These are phyloP conservation scores for Brachycybe producta DNA, from an alignment of 2,888 invertebrate genomes.

Conservation along the genomic window DNA sequence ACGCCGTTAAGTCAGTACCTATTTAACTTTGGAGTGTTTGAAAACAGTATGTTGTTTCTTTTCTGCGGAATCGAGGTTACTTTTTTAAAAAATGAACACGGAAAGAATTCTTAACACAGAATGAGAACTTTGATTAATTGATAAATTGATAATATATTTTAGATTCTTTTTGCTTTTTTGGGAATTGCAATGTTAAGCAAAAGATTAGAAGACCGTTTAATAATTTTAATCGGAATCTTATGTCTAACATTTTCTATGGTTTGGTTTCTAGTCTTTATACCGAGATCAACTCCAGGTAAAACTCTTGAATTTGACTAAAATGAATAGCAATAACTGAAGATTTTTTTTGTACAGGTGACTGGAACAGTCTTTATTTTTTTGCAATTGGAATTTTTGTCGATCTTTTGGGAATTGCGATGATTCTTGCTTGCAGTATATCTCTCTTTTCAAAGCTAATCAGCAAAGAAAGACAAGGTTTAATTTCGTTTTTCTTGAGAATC, in stretches of 20 bases:
- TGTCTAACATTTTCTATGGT: constrained; percentile 9
- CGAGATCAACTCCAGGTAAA: background rate
- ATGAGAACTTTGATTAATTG: no score
- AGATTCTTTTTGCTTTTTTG: constrained; percentile 7
- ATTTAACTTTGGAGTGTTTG: constrained; percentile 6
- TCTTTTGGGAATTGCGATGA: constrained; percentile 12
- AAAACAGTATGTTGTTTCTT: constrained; percentile 12
- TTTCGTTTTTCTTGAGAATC: background rate
- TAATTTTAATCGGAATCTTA: constrained; percentile 10
- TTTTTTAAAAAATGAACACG: no score
- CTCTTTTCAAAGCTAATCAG: constrained; percentile 10
- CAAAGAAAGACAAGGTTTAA: constrained; percentile 5
- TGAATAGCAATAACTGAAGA: background rate
- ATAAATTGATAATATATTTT: background rate
- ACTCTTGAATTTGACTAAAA: background rate
- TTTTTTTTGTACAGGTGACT: constrained; percentile 12
- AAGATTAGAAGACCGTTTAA: constrained; percentile 7
- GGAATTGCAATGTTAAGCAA: constrained; percentile 5
- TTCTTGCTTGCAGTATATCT: constrained; percentile 10
- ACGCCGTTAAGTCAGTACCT: constrained; percentile 11
- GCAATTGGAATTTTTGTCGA: constrained; percentile 6
- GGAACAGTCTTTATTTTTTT: constrained; percentile 11
- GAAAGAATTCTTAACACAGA: no score
- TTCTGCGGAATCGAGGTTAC: constrained; percentile 12
- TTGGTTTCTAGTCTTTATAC: constrained; percentile 10